Percentiles rank a stretch among this genome's conserved stretches.
Evolutionary conservation across 2,113 vertebrate genomes (phyloP).

Genomic region (Serinus canaria): DNA sequence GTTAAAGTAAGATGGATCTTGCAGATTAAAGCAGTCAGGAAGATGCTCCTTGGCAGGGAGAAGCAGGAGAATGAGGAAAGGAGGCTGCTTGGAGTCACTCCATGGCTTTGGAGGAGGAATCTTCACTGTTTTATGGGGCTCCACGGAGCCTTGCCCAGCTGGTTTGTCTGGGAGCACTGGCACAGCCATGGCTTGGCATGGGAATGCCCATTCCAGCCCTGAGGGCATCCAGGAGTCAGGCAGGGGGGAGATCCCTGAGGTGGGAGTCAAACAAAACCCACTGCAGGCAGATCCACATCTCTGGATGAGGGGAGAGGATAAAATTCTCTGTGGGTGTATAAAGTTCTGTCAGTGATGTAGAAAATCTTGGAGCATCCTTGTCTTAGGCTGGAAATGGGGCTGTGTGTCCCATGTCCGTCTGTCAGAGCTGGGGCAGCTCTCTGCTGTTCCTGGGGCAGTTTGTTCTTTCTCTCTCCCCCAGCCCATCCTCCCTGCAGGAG

Average conservation of each 20-base stretch:
- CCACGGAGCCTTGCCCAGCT: neutral
- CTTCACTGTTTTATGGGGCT: neutral
- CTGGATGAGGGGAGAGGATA: neutral
- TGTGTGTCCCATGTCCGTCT: too few relatives aligned
- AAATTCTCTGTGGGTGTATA: fast-evolving
- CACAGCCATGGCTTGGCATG: neutral
- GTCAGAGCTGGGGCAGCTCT: too few relatives aligned
- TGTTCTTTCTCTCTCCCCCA: too few relatives aligned
- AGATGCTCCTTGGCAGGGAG: constrained; percentile 43
- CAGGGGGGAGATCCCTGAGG: neutral
- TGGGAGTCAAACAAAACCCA: neutral
- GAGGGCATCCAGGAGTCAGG: neutral
- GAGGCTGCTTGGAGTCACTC: constrained; percentile 20
- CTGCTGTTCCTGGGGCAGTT: too few relatives aligned
- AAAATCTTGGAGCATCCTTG: neutral
- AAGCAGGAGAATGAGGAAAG: neutral
- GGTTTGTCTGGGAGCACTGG: neutral
- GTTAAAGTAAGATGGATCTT: constrained; percentile 53
- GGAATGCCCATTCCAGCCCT: neutral
- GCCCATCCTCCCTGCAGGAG: too few relatives aligned
- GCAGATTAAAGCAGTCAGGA: constrained; percentile 36
- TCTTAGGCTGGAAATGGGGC: neutral
- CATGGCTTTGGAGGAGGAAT: neutral
- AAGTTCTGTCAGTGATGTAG: neutral
- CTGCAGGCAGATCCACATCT: neutral